These are phyloP conservation scores for Strix aluco DNA, from an alignment of 2,113 vertebrate genomes.

Conservation along the genomic window DNA sequence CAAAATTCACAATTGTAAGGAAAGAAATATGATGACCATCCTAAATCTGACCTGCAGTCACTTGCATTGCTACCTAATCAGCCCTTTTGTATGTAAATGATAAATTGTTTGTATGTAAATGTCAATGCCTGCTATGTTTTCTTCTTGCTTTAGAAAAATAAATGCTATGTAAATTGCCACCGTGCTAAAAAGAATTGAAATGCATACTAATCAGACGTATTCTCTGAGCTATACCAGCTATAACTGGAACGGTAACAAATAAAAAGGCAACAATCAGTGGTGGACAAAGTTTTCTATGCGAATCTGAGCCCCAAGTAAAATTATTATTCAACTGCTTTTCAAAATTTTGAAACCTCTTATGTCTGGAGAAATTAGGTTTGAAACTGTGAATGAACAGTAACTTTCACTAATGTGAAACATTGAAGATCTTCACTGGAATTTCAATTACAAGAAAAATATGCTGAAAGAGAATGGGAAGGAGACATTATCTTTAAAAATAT, in stretches of 20 bases:
- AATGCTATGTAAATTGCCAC: conserved; percentile 41
- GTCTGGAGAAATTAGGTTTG: conserved; percentile 10
- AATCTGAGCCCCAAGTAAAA: neutral
- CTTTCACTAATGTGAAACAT: neutral
- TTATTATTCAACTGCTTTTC: neutral
- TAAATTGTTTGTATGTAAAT: conserved; percentile 34
- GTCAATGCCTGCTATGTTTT: neutral
- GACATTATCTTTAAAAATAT: neutral
- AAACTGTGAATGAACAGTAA: neutral
- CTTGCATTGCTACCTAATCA: neutral
- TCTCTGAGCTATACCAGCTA: conserved; percentile 13
- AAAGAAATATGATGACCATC: neutral
- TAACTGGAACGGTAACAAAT: conserved; percentile 5
- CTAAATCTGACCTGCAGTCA: neutral
- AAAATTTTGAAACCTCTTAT: neutral
- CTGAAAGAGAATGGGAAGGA: neutral
- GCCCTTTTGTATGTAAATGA: conserved; percentile 27
- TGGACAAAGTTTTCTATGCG: neutral
- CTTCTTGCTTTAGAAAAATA: conserved; percentile 19
- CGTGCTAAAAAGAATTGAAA: neutral
- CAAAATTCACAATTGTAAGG: neutral
- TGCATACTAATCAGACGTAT: conserved; percentile 25
- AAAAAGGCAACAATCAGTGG: conserved; percentile 12
- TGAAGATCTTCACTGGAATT: neutral
- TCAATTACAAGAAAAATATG: neutral